Evolutionary conservation across 2,888 invertebrate species (phyloP), one percentile per base, ranked within the genome.

Genomic region (Hydropsyche betteni): DNA sequence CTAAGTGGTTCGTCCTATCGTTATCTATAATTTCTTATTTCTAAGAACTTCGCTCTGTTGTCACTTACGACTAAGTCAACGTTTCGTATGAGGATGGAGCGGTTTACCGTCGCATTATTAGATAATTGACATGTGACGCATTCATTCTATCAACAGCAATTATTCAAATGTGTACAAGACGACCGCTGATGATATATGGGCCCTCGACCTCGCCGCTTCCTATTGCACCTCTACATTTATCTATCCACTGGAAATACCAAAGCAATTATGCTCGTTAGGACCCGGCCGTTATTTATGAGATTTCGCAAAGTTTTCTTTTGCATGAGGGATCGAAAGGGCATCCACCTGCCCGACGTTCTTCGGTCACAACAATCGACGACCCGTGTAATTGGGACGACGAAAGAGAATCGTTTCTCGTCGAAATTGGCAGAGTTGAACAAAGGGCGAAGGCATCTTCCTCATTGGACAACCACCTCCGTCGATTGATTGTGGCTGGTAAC

Each of bases 111-210:
- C 70, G 51, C 53, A 14, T 70, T 70, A 70, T 70, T 14, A 70
- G 70, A 70, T 70, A 70, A 70, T 70, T 70, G 70, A 70, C 70
- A 70, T 70, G 51, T 70, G 70, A 70, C 70, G 70, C 70, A 70
- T 70, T 70, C 70, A 53, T 70, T 70, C 70, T 16, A 70, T 70
- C 70, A 53, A 70, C 34, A 70, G 8, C 69, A 69, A 69, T 69
- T 69, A 70, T 70, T 70, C 52, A 52, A 70, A 70, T 70, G 55
- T 70, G 24, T 33, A 10, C 38, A 36, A 12, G 52, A 52, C 53
- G 52, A 16, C 14, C 16, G 58, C 8, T 10, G 10, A 10, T 10
- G 44, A 24, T 24, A 24, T 24, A 24, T 24, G 24, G 24, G 24
- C 24, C 24, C 24, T 24, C 24, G 24, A 24, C 24, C 24, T 24